Percentiles rank a stretch among this genome's conserved stretches.
Evolutionary conservation across 2,888 invertebrate genomes (phyloP).

Genomic region (Temnothorax unifasciatus): DNA sequence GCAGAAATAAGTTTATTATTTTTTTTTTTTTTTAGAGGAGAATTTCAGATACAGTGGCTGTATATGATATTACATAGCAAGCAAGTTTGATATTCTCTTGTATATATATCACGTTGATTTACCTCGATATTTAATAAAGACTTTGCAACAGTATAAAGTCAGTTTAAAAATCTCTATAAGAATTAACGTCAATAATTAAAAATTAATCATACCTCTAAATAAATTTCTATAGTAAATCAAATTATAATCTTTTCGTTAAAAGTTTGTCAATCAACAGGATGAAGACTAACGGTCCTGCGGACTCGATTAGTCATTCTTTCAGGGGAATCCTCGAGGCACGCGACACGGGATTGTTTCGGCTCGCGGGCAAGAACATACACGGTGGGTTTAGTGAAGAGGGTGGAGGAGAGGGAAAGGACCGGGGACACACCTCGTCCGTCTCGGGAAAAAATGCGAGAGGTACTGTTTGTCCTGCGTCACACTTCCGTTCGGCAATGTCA

Average conservation of each 20-base stretch:
- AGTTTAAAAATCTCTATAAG: not conserved
- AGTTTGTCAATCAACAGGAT: not conserved
- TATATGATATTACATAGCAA: not conserved
- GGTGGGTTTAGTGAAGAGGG: conserved; percentile 49
- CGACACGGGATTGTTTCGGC: conserved; percentile 68
- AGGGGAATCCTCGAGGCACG: conserved; percentile 69
- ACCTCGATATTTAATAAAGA: not conserved
- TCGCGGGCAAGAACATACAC: conserved; percentile 37
- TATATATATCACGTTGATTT: no score
- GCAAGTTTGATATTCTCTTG: not conserved
- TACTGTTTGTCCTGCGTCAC: conserved; percentile 84
- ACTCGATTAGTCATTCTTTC: conserved; percentile 43
- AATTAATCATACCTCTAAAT: not conserved
- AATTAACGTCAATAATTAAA: not conserved
- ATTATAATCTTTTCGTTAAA: not conserved
- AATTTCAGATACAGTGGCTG: not conserved
- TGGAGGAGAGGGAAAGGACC: conserved; percentile 58
- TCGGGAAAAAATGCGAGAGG: conserved; percentile 71
- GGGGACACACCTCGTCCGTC: conserved; percentile 85
- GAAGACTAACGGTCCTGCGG: conserved; percentile 29
- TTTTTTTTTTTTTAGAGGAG: conserved; percentile 31
- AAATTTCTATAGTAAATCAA: not conserved
- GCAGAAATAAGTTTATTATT: conserved; percentile 27
- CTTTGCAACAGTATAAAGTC: not conserved
- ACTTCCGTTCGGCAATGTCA: conserved; percentile 86